phyloP scores from a whole-genome alignment of 1,140 invertebrate species.

The Rhopalosiphum padi region DNA sequence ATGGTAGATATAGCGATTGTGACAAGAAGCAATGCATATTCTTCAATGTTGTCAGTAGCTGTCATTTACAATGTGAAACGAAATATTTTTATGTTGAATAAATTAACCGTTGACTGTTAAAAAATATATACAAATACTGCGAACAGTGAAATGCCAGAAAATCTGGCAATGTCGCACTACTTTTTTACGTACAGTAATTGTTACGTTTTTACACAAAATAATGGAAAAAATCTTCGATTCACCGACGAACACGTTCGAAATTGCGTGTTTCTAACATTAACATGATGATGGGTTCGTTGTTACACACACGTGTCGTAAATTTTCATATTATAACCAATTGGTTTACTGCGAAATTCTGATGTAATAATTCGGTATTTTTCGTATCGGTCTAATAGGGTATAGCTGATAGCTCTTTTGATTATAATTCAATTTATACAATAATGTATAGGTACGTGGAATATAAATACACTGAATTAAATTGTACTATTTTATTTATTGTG shows the following conservation, averaged over 20 bases:
- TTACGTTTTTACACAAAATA: background rate
- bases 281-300: background rate
- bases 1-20: too few relatives aligned
- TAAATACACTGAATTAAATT: too few relatives aligned
- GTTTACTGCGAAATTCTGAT: background rate
- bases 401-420: background rate
- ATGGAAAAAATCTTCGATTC: background rate
- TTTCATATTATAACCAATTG: too few relatives aligned
- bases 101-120: background rate
- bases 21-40: too few relatives aligned
- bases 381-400: background rate
- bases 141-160: background rate
- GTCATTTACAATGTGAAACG: background rate
- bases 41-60: background rate
- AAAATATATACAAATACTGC: background rate
- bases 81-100: background rate
- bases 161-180: background rate
- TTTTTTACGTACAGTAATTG: background rate
- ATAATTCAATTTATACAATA: background rate
- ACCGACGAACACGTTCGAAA: background rate
- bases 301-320: too few relatives aligned
- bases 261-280: background rate
- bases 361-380: background rate
- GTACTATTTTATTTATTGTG: too few relatives aligned
- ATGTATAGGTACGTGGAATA: background rate